Base-by-base conservation (phyloP, 2,888 invertebrate genomes). In the Macaria notata region DNA sequence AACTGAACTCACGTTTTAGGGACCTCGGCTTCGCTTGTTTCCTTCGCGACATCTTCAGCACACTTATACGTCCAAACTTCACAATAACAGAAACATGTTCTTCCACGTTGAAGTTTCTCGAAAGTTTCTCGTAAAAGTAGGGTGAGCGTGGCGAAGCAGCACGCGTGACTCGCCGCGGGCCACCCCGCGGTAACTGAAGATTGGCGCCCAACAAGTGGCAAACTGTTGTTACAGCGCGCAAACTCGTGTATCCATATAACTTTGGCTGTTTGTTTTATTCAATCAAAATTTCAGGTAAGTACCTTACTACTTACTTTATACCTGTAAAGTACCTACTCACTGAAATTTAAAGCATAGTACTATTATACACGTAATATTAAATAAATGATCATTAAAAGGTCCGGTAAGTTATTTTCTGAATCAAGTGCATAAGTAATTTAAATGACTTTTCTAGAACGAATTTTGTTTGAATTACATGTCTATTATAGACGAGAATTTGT, bases 1-100 rank as follows among this genome's bases (percentile, higher is more conserved):
- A 36, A 6, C 4, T 3, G 9, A 68, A 92, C 94, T 94, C 88
- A 94, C 94, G 92, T 92, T 94, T 94, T 64, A 94, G 89, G 62
- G 94, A 94, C 75, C 94, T 92, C 66, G 95, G 95, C 75, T 94
- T 94, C 46, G 94, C 94, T 80, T 95, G 95, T 82, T 95, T 95
- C 73, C 94, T 92, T 70, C 95, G 92, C 68, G 95, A 94, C 95
- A 95, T 93, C 65, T 71, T 80, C 64, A 54, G 44, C 44, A 49
- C 54, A 61, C 49, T 54, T 30, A 29, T 46, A 56, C 49, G 41
- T 19, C 36, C n/a, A 41, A 41, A 48, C 39, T 52, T 31, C 45
- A 59, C 52, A 41, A 54, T 50, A 7, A 33, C 60, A 55, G 53
- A 52, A 46, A 30, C 9, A 45, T 30, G 41, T 33, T 41, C 29